Base-by-base conservation (phyloP, 2,797 vertebrate species). In the Mormyrops attenuatus region DNA sequence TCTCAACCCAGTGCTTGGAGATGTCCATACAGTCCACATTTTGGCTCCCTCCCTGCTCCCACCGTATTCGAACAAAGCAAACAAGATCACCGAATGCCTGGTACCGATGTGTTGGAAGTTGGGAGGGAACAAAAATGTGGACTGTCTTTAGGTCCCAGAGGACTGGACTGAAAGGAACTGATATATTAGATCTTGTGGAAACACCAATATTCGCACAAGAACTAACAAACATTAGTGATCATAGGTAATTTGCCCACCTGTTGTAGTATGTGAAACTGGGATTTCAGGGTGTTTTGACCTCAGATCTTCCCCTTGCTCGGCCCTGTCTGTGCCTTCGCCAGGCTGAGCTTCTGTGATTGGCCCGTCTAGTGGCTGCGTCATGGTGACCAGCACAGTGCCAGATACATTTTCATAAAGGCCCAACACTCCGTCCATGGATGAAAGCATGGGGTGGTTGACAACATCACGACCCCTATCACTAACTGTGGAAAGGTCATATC, bases 281-380 rank as follows among this genome's bases (percentile, higher is more conserved):
- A 73, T 88, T 69, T 89, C 89, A 5, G 15, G 66, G 49, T 92
- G 91, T 5, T 73, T 63, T 5, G 88, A 15, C 4, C 89, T 55
- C 3, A 55, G 69, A 6, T 47, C 92, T 88, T 92, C 91, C 90
- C 90, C 90, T 52, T 38, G 77, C 30, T 91, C 90, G 73, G 91
- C 73, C 89, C 87, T 30, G 15, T 89, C 20, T 49, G 49, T 38
- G 11, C 38, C 41, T n/a, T 44, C 85, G 47, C 88, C 90, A n/a
- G 88, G 53, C 30, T 60, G 34, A 9, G 50, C 41, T 17, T 85
- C 53, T 85, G 55, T n/a, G 47, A 69, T 87, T 26, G 41, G 30
- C 53, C 87, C 66, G 1, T 63, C 22, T 5, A 38, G 53, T n/a
- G 88, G 80, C 69, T 53, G 22, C 88, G 90, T 88, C 47, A 63